These are phyloP conservation scores for Miltochrista miniata DNA, from an alignment of 2,888 invertebrate species.

Conservation along the genomic window DNA sequence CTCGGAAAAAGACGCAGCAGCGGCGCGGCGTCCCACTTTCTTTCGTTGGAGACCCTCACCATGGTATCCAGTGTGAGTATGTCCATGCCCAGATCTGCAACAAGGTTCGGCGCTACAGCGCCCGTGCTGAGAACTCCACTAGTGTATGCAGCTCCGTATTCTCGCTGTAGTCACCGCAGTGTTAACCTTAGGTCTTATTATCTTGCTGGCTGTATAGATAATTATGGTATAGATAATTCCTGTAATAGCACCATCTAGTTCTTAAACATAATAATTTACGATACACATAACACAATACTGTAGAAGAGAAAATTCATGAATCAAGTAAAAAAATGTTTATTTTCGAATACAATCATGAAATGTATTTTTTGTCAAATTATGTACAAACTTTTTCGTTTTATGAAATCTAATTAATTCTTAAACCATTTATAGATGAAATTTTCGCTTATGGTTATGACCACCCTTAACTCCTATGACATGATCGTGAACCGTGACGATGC, in stretches of 20 bases:
- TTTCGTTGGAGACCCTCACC: no score
- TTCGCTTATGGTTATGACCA: slow-evolving; percentile 1
- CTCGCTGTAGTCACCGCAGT: neutral
- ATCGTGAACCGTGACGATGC: neutral
- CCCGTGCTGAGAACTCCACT: no score
- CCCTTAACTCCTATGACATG: neutral
- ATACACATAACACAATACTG: neutral
- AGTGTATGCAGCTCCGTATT: neutral
- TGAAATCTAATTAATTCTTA: neutral
- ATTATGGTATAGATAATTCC: neutral
- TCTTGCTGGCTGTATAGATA: neutral
- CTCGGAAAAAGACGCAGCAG: no score
- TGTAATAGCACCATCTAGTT: slow-evolving; percentile 4
- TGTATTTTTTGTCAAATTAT: no score
- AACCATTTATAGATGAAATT: no score
- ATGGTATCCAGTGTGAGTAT: no score
- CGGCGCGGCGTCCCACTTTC: no score
- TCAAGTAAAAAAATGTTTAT: no score
- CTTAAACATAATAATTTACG: neutral
- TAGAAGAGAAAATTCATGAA: no score
- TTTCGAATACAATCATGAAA: no score
- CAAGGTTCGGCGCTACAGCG: no score
- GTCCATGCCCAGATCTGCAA: no score
- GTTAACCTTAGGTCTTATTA: neutral
- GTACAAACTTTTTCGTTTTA: neutral